Evolutionary conservation across 2,888 invertebrate species (phyloP), one percentile per base, ranked within the genome.

Genomic region (Cosmorhoe ocellata): DNA sequence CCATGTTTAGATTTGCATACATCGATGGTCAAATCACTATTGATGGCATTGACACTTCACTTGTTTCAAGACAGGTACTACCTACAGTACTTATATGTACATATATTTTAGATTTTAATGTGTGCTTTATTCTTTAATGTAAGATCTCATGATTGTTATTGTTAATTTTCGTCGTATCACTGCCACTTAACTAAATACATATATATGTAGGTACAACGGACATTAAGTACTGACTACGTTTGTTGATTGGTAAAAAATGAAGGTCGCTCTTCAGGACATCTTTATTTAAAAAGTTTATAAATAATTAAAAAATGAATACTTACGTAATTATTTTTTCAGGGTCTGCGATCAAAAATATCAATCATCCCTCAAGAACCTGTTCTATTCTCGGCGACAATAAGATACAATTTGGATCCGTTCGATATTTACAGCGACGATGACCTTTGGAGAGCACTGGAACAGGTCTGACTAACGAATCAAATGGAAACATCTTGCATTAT

Each of bases 281-380:
- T n/a, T n/a, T n/a, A n/a, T n/a, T n/a, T n/a, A n/a, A n/a, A n/a
- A n/a, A n/a, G n/a, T n/a, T n/a, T n/a, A n/a, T n/a, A n/a, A n/a
- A n/a, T n/a, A n/a, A n/a, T n/a, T n/a, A n/a, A n/a, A n/a, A n/a
- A n/a, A n/a, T n/a, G n/a, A n/a, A n/a, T n/a, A n/a, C n/a, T n/a
- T n/a, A n/a, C n/a, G n/a, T 18, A n/a, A 10, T 9, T 33, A 1
- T 37, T 13, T 11, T 47, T 36, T 9, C 90, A 92, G 80, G 86
- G 90, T 10, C 77, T 94, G 22, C 82, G 93, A 40, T 91, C 91
- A 2, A 92, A 92, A 72, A 91, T 93, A 45, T 92, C 93, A 38
- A 93, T 93, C 49, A 93, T 93, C 48, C 93, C 93, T 1, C 93
- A 98, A 91, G 97, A 97, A 71, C 97, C 97, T 0, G 93, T 97